Evolutionary conservation across 2,797 vertebrate species (phyloP), one percentile per base, ranked within the genome.

Genomic region (Intellagama lesueurii): DNA sequence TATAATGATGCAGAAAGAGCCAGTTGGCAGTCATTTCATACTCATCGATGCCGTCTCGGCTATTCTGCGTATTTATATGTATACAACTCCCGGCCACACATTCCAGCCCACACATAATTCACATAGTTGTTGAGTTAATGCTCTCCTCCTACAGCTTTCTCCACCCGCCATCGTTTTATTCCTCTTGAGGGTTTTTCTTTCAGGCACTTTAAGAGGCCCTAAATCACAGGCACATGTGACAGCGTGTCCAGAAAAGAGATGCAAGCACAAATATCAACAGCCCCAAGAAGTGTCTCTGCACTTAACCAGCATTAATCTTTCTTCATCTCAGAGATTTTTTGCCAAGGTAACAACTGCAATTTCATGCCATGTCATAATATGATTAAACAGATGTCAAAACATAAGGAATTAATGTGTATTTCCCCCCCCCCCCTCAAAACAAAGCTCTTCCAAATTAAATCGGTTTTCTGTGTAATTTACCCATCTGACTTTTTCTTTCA

Each of bases 401-500:
- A 92, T n/a, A 89, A 90, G 78, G 49, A 70, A 80, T 87, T 81
- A 81, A 56, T 70, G 26, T 12, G 72, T 91, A 0, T 14, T 40
- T 49, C 11, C 3, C 89, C 77, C 35, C 11, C 3, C 89, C 77
- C 35, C 91, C 91, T 83, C 91, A 85, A 85, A 47, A 85, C 79
- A 86, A 83, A 94, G 82, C 85, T 93, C 90, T 70, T 73, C 90
- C 91, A 92, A 92, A 88, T 92, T 49, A 92, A 91, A 83, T 93
- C 91, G 93, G 66, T 92, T 92, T 88, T 90, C 84, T 12, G 49
- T 90, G 87, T 81, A 78, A 88, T 32, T 69, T 92, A 92, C 94
- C 90, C 94, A 87, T 87, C 90, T 75, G 91, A 89, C 85, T 89
- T 94, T 88, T 90, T 84, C 91, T 94, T 95, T 91, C 84, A 93